These are phyloP conservation scores for Cheirogaleus medius DNA, from an alignment of 2,113 vertebrate genomes.

Conservation along the genomic window DNA sequence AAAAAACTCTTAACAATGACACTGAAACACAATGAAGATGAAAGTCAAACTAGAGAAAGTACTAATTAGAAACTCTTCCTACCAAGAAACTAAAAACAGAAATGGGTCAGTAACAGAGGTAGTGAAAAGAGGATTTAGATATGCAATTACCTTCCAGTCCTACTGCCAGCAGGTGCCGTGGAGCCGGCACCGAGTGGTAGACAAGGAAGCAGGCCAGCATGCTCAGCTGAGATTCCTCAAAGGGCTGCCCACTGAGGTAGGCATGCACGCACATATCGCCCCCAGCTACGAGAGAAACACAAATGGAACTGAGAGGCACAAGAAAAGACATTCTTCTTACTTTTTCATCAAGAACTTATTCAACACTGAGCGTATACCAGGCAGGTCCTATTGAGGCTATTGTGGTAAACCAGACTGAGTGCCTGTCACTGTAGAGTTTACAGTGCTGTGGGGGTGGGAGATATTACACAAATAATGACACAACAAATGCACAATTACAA, in stretches of 20 bases:
- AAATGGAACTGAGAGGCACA: not conserved
- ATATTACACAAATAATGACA: not conserved
- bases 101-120: not conserved
- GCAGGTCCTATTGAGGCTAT: not conserved
- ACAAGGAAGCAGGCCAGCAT: slow-evolving; percentile 94
- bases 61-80: not conserved
- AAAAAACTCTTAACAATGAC: not conserved
- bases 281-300: slow-evolving; percentile 84
- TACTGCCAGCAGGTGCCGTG: slow-evolving; percentile 84
- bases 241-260: slow-evolving; percentile 88
- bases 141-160: slow-evolving; percentile 89
- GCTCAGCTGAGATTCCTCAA: slow-evolving; percentile 82
- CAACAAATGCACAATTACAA: not conserved
- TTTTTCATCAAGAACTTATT: not conserved
- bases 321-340: not conserved
- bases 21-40: not conserved
- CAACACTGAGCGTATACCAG: not conserved
- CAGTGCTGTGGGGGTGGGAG: not conserved
- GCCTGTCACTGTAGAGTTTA: not conserved
- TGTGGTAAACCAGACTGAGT: not conserved
- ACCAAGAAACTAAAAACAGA: not conserved
- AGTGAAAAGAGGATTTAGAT: not conserved
- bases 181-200: slow-evolving; percentile 92
- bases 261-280: slow-evolving; percentile 86
- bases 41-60: not conserved